A percentile compares a stretch with the other conserved stretches of the same genome.
These are phyloP conservation scores for Gisinianus flammeolus DNA, from an alignment of 2,888 invertebrate genomes.

Conservation along the genomic window DNA sequence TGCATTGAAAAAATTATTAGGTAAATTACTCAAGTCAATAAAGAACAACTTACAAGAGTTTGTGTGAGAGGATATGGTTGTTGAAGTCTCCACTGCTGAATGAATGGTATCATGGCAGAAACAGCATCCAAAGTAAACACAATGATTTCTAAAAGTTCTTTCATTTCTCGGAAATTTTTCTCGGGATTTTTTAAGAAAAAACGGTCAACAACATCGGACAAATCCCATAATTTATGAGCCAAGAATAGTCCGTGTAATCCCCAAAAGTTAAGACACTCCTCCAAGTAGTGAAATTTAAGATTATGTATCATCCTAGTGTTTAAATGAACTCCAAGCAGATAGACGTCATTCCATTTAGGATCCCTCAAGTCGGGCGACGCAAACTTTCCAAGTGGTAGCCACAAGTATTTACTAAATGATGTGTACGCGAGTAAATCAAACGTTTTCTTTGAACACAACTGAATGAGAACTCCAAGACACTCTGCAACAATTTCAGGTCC, in stretches of 20 bases:
- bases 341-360: slow-evolving; percentile 49
- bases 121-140: slow-evolving; percentile 48
- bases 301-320: slow-evolving; percentile 47
- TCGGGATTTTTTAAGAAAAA: slow-evolving; percentile 51
- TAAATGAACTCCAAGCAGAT: slow-evolving; percentile 49
- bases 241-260: slow-evolving; percentile 46
- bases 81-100: slow-evolving; percentile 50
- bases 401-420: slow-evolving; percentile 44
- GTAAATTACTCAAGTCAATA: not conserved
- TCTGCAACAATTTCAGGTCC: slow-evolving; percentile 49
- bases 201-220: slow-evolving; percentile 50
- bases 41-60: slow-evolving; percentile 48
- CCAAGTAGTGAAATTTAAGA: slow-evolving; percentile 50
- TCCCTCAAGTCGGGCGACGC: slow-evolving; percentile 41
- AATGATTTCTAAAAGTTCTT: slow-evolving; percentile 44
- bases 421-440: slow-evolving; percentile 43
- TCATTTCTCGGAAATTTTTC: slow-evolving; percentile 52
- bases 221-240: slow-evolving; percentile 45
- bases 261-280: slow-evolving; percentile 55
- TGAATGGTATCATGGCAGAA: slow-evolving; percentile 46
- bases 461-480: slow-evolving; percentile 48
- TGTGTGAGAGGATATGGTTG: slow-evolving; percentile 44
- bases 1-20: no score
- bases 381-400: slow-evolving; percentile 44
- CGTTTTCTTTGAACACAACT: slow-evolving; percentile 43